Evolutionary conservation across 2,888 invertebrate species (phyloP).

Genomic region (Eledona agricola): DNA sequence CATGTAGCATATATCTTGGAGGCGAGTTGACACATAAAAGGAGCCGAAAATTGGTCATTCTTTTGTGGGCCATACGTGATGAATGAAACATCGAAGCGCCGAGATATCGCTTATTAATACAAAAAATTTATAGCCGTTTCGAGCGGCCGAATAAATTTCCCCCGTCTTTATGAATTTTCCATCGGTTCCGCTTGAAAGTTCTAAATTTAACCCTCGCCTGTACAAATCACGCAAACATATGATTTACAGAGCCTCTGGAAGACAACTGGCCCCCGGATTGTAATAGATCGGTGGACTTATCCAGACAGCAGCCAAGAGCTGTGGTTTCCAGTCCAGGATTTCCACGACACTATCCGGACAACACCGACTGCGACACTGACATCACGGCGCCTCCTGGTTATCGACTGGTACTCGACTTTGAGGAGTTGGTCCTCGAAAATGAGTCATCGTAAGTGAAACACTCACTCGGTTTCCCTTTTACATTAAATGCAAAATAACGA

Average conservation of each 20-base stretch:
- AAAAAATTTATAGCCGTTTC: slow-evolving; percentile 25
- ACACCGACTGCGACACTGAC: slow-evolving; percentile 76
- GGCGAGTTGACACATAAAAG: too few species aligned
- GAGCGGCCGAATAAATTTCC: slow-evolving; percentile 24
- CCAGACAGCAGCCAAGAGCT: slow-evolving; percentile 72
- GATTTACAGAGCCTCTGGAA: slow-evolving; percentile 61
- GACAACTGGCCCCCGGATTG: slow-evolving; percentile 67
- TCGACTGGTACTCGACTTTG: slow-evolving; percentile 77
- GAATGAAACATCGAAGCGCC: slow-evolving; percentile 11
- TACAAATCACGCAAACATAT: slow-evolving; percentile 18
- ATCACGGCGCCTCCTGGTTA: slow-evolving; percentile 75
- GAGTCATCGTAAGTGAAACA: slow-evolving; percentile 74
- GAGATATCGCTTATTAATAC: slow-evolving; percentile 15
- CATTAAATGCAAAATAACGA: slow-evolving; percentile 7
- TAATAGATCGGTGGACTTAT: slow-evolving; percentile 74
- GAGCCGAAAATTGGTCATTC: too few species aligned
- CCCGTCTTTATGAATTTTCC: slow-evolving; percentile 26
- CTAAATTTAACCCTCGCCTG: slow-evolving; percentile 10
- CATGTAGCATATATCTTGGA: too few species aligned
- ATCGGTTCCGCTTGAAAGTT: slow-evolving; percentile 10
- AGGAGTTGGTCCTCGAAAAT: slow-evolving; percentile 79
- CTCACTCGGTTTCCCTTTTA: slow-evolving; percentile 12
- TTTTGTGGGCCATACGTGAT: slow-evolving; percentile 5
- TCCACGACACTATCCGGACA: slow-evolving; percentile 80
- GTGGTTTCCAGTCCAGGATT: slow-evolving; percentile 83